A percentile compares a stretch with the other conserved stretches of the same genome.
These are phyloP conservation scores for Lepidochitona cinerea DNA, from an alignment of 2,888 invertebrate species.

Conservation along the genomic window DNA sequence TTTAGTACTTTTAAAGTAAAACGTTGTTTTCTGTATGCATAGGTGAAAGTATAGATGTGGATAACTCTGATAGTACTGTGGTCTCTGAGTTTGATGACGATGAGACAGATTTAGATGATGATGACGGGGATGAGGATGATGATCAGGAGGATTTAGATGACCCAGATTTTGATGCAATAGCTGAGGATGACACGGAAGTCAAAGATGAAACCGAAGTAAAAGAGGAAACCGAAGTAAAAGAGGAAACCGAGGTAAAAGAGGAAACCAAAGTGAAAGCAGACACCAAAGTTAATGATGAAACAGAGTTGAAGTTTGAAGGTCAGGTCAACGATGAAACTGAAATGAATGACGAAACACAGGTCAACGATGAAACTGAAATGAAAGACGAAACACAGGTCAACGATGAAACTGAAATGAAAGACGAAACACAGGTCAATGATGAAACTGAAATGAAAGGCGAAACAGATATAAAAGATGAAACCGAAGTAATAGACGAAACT, in stretches of 20 bases:
- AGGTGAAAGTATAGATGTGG: too few species aligned
- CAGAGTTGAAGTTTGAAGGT: too few species aligned
- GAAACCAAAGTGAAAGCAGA: neutral
- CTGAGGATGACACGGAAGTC: conserved; percentile 6
- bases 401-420: neutral
- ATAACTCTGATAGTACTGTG: too few species aligned
- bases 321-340: neutral
- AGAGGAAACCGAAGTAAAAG: neutral
- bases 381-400: neutral
- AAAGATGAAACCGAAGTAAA: neutral
- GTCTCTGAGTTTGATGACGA: neutral
- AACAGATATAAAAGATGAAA: too few species aligned
- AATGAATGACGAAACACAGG: neutral
- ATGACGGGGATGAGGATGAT: neutral
- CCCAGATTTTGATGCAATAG: neutral
- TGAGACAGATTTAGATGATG: neutral
- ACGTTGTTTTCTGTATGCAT: too few species aligned
- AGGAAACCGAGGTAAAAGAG: conserved; percentile 13
- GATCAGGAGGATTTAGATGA: conserved; percentile 16
- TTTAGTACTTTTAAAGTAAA: too few species aligned
- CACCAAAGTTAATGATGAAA: too few species aligned
- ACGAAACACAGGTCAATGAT: neutral
- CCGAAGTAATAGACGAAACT: too few species aligned
- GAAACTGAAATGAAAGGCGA: too few species aligned
- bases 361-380: neutral